Conservation (phyloP, 2,113 vertebrate genomes). For the Crypturellus undulatus region DNA sequence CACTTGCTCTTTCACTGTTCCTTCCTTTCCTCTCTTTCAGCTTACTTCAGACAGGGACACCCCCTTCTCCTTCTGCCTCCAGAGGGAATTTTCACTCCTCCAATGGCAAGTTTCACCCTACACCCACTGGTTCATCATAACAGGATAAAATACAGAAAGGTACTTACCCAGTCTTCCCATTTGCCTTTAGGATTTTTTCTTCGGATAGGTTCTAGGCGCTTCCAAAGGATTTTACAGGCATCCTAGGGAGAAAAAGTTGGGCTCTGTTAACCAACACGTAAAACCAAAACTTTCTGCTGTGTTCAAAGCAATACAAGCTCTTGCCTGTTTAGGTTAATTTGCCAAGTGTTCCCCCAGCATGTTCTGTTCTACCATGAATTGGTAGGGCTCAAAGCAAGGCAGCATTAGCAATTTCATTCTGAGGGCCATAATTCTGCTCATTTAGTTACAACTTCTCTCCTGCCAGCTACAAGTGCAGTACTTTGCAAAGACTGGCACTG, state of each 20-base stretch:
- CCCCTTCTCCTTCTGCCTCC: background rate
- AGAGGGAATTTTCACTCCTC: too few species aligned
- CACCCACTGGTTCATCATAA: background rate
- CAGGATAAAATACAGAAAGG: background rate
- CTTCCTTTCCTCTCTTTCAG: background rate
- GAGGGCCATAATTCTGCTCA: background rate
- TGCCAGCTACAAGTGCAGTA: background rate
- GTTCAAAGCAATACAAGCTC: background rate
- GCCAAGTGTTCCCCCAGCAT: background rate
- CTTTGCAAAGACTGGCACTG: background rate
- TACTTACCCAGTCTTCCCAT: slow-evolving; percentile 88
- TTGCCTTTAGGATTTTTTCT: slow-evolving; percentile 79
- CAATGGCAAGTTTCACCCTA: background rate
- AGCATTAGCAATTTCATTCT: background rate
- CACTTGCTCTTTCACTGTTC: background rate
- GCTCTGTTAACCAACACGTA: background rate
- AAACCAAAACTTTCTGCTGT: background rate
- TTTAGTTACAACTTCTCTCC: background rate
- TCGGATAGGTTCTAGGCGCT: slow-evolving; percentile 83
- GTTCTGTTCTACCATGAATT: background rate
- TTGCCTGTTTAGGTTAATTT: background rate
- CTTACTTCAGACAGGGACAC: background rate
- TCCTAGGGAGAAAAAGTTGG: slow-evolving; percentile 65
- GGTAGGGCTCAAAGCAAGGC: background rate
- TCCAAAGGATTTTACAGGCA: slow-evolving; percentile 85